phyloP scores from a whole-genome alignment of 2,113 vertebrate genomes.

The human (Homo sapiens) region DNA sequence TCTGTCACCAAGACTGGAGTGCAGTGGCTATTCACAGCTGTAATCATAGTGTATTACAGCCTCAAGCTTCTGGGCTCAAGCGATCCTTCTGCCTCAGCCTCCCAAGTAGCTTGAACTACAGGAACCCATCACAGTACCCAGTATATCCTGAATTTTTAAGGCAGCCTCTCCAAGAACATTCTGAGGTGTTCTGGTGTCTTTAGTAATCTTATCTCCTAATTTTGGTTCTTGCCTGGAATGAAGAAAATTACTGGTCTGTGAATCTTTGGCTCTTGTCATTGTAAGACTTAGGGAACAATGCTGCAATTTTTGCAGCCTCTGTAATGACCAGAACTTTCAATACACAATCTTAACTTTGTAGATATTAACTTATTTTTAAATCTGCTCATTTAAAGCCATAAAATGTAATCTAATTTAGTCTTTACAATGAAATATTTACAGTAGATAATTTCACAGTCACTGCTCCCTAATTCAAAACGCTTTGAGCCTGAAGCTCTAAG shows the following conservation, averaged over 20 bases:
- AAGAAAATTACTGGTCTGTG: neutral
- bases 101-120: neutral
- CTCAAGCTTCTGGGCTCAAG: neutral
- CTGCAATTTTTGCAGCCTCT: neutral
- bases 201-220: neutral
- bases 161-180: neutral
- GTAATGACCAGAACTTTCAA: neutral
- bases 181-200: neutral
- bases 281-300: neutral
- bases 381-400: neutral
- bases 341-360: neutral
- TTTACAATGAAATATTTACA: neutral
- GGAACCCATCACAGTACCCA: neutral
- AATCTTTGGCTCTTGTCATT: neutral
- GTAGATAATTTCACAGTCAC: neutral
- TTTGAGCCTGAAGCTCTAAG: neutral
- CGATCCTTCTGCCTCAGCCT: neutral
- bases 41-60: neutral
- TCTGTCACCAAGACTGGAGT: neutral
- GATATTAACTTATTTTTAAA: slow-evolving; percentile 18
- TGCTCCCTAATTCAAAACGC: neutral
- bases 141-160: neutral
- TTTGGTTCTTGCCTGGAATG: neutral
- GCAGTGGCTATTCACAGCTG: neutral
- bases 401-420: neutral